Conservation (phyloP, 2,797 vertebrate species). For the Lepidocolaptes lacrymiger region DNA sequence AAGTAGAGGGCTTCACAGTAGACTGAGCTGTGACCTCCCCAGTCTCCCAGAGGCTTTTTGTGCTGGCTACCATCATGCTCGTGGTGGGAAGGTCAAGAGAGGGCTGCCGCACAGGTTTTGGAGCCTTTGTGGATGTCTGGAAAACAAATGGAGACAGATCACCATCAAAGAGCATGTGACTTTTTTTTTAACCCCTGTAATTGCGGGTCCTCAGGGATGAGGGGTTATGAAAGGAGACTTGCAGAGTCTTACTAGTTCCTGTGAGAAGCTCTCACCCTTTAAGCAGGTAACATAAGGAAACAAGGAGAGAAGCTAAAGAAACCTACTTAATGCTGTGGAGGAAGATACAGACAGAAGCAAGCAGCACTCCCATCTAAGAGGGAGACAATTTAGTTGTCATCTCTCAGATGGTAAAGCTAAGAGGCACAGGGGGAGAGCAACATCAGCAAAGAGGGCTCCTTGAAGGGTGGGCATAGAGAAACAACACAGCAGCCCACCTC, state of each 20-base stretch:
- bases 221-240: background rate
- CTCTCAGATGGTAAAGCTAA: background rate
- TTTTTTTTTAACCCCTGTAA: rapidly evolving
- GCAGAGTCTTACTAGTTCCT: background rate
- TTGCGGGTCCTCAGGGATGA: background rate
- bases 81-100: conserved; percentile 81
- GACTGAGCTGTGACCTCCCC: conserved; percentile 84
- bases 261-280: background rate
- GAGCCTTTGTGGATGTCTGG: conserved; percentile 82
- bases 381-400: background rate
- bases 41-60: conserved; percentile 88
- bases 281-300: background rate
- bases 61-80: conserved; percentile 82
- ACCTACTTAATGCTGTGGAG: background rate
- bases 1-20: conserved; percentile 40
- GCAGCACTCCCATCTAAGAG: background rate
- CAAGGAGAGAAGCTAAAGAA: background rate
- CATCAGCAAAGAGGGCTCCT: background rate
- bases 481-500: conserved; percentile 78
- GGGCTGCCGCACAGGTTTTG: conserved; percentile 71
- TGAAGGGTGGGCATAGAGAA: background rate
- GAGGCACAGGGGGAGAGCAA: background rate
- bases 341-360: background rate
- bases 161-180: rapidly evolving
- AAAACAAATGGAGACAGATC: background rate